Evolutionary conservation across 2,113 vertebrate genomes (phyloP), one percentile per base, ranked within the genome.

Genomic region (Chamaetylas fuelleborni): DNA sequence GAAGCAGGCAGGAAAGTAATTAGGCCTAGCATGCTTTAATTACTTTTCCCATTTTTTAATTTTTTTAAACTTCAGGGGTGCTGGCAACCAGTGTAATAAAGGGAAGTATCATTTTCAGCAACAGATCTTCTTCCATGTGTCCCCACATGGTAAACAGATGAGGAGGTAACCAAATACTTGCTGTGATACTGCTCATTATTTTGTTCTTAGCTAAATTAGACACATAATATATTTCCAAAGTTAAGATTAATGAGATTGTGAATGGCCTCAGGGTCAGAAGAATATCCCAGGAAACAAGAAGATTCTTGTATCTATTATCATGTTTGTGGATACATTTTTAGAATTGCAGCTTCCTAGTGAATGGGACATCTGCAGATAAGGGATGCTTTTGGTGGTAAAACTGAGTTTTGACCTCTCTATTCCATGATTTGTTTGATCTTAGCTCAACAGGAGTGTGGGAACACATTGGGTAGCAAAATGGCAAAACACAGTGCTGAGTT

Each of bases 41-140:
- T 98, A 97, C 96, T 94, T 96, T 93, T 95, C 48, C 70, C 17
- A 86, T 92, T 95, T 97, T 97, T 96, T 95, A 95, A 96, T 96
- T 95, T 97, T 97, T 96, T 93, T 91, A 65, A 98, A 97, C 97
- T 97, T 98, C 96, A 94, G 96, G 95, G 89, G 93, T 96, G 82
- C 96, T 97, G 91, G 86, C 92, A 91, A 50, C 28, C 81, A 56
- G 12, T 25, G 45, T 69, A 80, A 82, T 26, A 47, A 87, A 90
- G 86, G 47, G 58, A 86, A 67, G 83, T 56, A 51, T 83, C 95
- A 92, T 92, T 86, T 88, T 83, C 79, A 86, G 90, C 50, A 88
- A 9, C 43, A 57, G 58, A 84, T 67, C 70, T 78, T 90, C 73
- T 53, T 94, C 57, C 36, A 12, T 82, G 80, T 85, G 17, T 91